These are phyloP conservation scores for Acleris sparsana DNA, from an alignment of 2,888 invertebrate species.

Conservation along the genomic window DNA sequence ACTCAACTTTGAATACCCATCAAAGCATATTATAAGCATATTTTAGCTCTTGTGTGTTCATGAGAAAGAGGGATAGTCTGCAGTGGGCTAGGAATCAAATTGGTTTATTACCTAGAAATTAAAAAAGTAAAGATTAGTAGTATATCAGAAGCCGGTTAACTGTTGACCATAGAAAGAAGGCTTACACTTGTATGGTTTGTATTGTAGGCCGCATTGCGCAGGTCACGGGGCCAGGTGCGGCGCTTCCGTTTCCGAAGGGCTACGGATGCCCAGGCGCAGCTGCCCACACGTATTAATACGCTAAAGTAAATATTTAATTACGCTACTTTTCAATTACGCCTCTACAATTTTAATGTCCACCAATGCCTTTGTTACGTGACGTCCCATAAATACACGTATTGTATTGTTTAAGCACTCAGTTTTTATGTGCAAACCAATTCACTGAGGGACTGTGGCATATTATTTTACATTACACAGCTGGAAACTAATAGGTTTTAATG, in stretches of 20 bases:
- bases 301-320: constrained; percentile 29
- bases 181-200: constrained; percentile 73
- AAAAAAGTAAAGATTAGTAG: constrained; percentile 9
- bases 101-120: constrained; percentile 4
- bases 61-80: too few species aligned
- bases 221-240: constrained; percentile 71
- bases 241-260: constrained; percentile 74
- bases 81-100: too few species aligned
- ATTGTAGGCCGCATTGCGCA: constrained; percentile 63
- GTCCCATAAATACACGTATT: too few species aligned
- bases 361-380: neutral
- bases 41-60: too few species aligned
- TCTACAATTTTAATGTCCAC: constrained; percentile 1
- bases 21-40: too few species aligned
- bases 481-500: too few species aligned
- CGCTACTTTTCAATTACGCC: constrained; percentile 23
- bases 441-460: too few species aligned
- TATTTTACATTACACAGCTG: too few species aligned
- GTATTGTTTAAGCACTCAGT: too few species aligned
- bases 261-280: constrained; percentile 34
- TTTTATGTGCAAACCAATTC: too few species aligned
- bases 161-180: constrained; percentile 41
- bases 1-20: too few species aligned
- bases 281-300: constrained; percentile 19
- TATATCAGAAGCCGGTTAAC: constrained; percentile 40